Conservation (phyloP, 2,888 invertebrate genomes). For the Dynastes tityus region DNA sequence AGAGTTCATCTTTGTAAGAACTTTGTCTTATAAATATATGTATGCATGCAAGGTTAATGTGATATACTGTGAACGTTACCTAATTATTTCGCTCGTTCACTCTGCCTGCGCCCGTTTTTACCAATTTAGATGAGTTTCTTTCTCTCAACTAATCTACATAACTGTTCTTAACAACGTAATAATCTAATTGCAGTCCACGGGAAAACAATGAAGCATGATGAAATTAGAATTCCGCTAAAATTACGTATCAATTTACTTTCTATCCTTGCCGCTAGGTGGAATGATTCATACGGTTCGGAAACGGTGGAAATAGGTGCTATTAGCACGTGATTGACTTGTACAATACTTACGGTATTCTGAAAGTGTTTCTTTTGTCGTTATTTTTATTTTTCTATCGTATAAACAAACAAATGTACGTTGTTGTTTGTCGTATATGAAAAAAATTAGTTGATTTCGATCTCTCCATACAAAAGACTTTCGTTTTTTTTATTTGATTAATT, state of each 20-base stretch:
- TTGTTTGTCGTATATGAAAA: no score
- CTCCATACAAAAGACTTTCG: no score
- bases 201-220: conserved; percentile 44
- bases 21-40: no score
- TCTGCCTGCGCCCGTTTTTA: background rate
- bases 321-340: conserved; percentile 1
- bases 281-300: conserved; percentile 29
- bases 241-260: conserved; percentile 44
- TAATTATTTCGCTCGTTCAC: conserved; percentile 5
- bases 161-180: conserved; percentile 39
- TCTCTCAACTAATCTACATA: conserved; percentile 31
- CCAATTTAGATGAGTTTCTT: conserved; percentile 15
- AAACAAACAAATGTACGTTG: no score
- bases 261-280: conserved; percentile 44
- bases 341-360: background rate
- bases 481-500: no score
- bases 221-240: conserved; percentile 35
- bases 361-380: no score
- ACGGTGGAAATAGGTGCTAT: background rate
- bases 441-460: no score
- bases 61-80: background rate
- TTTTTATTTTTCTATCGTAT: no score
- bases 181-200: conserved; percentile 33
- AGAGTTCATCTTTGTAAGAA: no score
- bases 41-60: no score